Evolutionary conservation across 2,797 vertebrate genomes (phyloP), one percentile per base, ranked within the genome.

Genomic region (Chaunax sp.): DNA sequence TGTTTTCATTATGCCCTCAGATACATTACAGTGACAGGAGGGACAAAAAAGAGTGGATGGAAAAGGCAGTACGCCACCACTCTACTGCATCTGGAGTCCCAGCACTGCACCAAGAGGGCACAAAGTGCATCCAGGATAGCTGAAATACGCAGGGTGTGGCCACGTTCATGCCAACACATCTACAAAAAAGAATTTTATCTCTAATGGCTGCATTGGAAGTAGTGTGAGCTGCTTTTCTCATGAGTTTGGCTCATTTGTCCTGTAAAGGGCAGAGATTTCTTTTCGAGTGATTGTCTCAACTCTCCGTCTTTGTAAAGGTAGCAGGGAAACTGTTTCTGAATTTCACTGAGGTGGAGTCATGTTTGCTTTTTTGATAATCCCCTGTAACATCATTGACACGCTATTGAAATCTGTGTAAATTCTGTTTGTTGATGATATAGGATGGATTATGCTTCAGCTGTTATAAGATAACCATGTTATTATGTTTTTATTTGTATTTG

Each of bases 1-100:
- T 92, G 84, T 92, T 93, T 92, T 92, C 84, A 86, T 90, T 87
- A 92, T 78, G 45, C 26, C 64, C 77, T 65, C 56, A 74, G 60
- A 75, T 76, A 57, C 66, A 61, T 69, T 82, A 77, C 72, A 69
- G 37, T 52, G 70, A 59, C 70, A 60, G 70, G 35, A 53, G 23
- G 40, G 60, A 71, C 61, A 77, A 72, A 78, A 82, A 69, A 62
- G 45, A 72, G 52, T 15, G 19, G 40, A 37, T 20, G 25, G 11
- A 78, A 84, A 81, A 84, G 71, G 50, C 60, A 67, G 30, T 46
- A 33, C 37, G 59, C 71, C 66, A 69, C 67, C 22, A 28, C 26
- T 23, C 18, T 59, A 64, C 73, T 45, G 51, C 55, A 69, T 30
- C 46, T 25, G 13, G 63, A 77, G 49, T 80, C 69, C 45, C 38